Evolutionary conservation across 2,888 invertebrate species (phyloP).

Genomic region (Macropis europaea): DNA sequence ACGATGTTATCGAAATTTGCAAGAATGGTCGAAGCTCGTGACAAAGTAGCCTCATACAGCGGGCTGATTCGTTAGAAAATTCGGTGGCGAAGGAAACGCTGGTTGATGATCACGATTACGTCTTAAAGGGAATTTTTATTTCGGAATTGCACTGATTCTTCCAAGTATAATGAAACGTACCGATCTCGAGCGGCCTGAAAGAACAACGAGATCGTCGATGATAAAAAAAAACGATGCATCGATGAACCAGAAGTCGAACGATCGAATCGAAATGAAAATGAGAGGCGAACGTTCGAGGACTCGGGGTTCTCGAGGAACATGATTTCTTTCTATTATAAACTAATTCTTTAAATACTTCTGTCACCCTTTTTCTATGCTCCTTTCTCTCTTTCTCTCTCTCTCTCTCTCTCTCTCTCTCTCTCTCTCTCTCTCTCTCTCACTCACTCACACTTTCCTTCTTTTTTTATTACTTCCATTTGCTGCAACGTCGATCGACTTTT

Average conservation of each 20-base stretch:
- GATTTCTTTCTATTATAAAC: conserved; percentile 44
- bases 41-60: too few species aligned
- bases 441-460: background rate
- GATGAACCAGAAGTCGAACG: conserved; percentile 35
- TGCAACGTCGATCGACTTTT: too few species aligned
- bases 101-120: background rate
- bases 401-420: background rate
- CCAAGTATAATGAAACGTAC: conserved; percentile 66
- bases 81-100: too few species aligned
- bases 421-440: background rate
- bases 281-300: conserved; percentile 35
- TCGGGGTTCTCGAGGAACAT: conserved; percentile 54
- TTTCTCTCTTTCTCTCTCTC: background rate
- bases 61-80: too few species aligned
- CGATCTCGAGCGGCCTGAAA: conserved; percentile 43
- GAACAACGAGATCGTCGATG: conserved; percentile 40
- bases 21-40: too few species aligned
- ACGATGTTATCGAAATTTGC: too few species aligned
- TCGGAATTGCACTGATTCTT: conserved; percentile 65
- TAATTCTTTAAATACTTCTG: too few species aligned
- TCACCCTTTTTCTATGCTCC: background rate
- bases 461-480: background rate
- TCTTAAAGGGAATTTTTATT: conserved; percentile 61
- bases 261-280: conserved; percentile 26
- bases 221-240: conserved; percentile 38